Percentiles rank a stretch among this genome's conserved stretches.
These are phyloP conservation scores for Empis livida DNA, from an alignment of 2,888 invertebrate species.

Conservation along the genomic window DNA sequence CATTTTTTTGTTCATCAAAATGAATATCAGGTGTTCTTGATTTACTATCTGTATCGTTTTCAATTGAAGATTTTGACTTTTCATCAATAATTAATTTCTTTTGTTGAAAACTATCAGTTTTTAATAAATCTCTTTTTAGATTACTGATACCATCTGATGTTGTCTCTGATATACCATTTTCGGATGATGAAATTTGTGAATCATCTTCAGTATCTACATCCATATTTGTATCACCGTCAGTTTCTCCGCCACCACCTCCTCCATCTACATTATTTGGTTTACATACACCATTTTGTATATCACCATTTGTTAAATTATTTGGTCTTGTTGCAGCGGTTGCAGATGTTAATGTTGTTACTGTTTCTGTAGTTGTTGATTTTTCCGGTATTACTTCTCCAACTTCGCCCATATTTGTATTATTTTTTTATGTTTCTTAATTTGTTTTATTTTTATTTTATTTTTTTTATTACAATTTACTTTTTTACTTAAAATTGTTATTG, in stretches of 20 bases:
- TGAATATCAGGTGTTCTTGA: constrained; percentile 12
- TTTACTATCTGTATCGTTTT: constrained; percentile 13
- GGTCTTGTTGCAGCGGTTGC: constrained; percentile 16
- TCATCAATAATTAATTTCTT: constrained; percentile 9
- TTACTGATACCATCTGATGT: constrained; percentile 5
- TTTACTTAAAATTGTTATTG: neutral
- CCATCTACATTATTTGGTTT: constrained; percentile 10
- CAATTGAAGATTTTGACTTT: constrained; percentile 1
- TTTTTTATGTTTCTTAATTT: neutral
- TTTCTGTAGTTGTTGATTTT: constrained; percentile 18
- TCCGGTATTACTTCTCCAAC: constrained; percentile 20
- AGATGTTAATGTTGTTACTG: constrained; percentile 12
- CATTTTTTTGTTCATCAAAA: constrained; percentile 17
- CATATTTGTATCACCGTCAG: constrained; percentile 13
- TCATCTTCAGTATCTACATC: constrained; percentile 22
- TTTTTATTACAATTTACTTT: neutral
- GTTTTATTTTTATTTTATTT: too few relatives aligned
- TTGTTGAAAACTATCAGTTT: constrained; percentile 8
- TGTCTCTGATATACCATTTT: constrained; percentile 16
- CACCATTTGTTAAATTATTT: constrained; percentile 20
- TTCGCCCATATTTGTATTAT: constrained; percentile 15
- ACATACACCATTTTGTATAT: constrained; percentile 19
- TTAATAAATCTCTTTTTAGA: neutral
- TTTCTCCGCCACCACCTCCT: constrained; percentile 13
- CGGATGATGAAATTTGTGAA: constrained; percentile 30